Conservation (phyloP, 1,140 invertebrate genomes). For the Drosophila nebulosa region DNA sequence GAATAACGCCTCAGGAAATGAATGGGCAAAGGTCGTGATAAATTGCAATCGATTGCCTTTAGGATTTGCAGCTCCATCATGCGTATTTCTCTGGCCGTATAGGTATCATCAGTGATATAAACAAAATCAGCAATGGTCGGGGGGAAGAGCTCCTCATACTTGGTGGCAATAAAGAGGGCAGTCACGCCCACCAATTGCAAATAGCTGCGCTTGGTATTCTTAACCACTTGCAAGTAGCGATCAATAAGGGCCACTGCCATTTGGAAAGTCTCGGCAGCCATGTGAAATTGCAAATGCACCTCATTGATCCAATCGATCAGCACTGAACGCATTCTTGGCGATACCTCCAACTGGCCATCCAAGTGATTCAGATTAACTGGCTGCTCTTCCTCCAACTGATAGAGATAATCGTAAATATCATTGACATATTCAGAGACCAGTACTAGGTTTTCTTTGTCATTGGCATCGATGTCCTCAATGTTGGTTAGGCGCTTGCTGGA, state of each 20-base stretch:
- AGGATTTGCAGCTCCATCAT: slow-evolving; percentile 93
- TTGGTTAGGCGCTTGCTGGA: slow-evolving; percentile 42
- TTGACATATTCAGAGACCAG: slow-evolving; percentile 90
- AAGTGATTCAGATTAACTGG: slow-evolving; percentile 84
- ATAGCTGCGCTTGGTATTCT: slow-evolving; percentile 83
- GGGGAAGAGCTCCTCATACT: slow-evolving; percentile 97
- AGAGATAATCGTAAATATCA: slow-evolving; percentile 90
- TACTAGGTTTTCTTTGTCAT: slow-evolving; percentile 87
- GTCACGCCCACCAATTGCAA: slow-evolving; percentile 96
- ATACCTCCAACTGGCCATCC: slow-evolving; percentile 83
- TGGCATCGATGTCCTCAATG: slow-evolving; percentile 87
- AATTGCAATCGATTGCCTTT: slow-evolving; percentile 88
- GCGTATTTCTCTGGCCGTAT: slow-evolving; percentile 89
- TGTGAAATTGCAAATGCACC: slow-evolving; percentile 93
- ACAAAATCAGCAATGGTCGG: slow-evolving; percentile 95
- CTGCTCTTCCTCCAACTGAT: slow-evolving; percentile 85
- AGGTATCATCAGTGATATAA: slow-evolving; percentile 95
- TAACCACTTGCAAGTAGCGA: slow-evolving; percentile 91
- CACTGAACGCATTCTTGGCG: slow-evolving; percentile 92
- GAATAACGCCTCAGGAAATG: slow-evolving; percentile 91
- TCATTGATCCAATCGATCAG: slow-evolving; percentile 97
- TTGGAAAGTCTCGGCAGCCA: slow-evolving; percentile 95
- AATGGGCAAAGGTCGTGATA: slow-evolving; percentile 92
- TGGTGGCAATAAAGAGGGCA: slow-evolving; percentile 94
- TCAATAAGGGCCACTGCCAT: slow-evolving; percentile 94